Evolutionary conservation across 2,113 vertebrate species (phyloP), one percentile per base, ranked within the genome.

Genomic region (Chionomys nivalis): DNA sequence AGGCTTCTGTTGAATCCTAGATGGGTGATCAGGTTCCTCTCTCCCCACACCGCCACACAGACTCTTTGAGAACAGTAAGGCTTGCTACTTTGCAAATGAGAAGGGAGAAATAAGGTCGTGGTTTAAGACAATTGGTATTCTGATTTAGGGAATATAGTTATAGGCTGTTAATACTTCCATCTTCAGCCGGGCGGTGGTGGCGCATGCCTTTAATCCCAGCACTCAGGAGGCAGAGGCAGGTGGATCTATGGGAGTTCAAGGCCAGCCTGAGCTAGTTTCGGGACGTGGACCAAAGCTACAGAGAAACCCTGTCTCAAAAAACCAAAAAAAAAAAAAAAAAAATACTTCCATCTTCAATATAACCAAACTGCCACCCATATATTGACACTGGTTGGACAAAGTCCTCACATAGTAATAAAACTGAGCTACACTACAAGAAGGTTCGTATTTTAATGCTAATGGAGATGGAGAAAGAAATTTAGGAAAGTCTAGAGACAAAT

Each of bases 1-100:
- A 52, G 90, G 91, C 89, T 95, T 92, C 86, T 47, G 7, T 68
- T 97, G 91, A 95, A 89, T 58, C 58, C 92, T 81, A 95, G 93
- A 96, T 85, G 89, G 93, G 93, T 77, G 10, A 94, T 72, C 21
- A 42, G 33, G 0, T 4, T 52, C 16, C 95, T 76, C 31, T 36
- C 11, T 33, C 31, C 33, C 14, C 1, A 49, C 23, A 28, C 5
- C 3, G 66, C 66, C 70, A 88, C 44, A 72, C 9, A 90, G 44
- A 73, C 10, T 78, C 10, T 70, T 9, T 39, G 61, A 58, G 61
- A 96, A 92, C 9, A 95, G 89, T 36, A 70, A 94, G 61, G 49
- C 61, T 63, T 89, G 19, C 66, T 93, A 87, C 63, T 91, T 87
- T 75, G 68, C 70, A 91, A 66, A 79, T 87, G 72, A 39, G 31